phyloP scores from a whole-genome alignment of 2,888 invertebrate species.

The Drosophila longiperda region DNA sequence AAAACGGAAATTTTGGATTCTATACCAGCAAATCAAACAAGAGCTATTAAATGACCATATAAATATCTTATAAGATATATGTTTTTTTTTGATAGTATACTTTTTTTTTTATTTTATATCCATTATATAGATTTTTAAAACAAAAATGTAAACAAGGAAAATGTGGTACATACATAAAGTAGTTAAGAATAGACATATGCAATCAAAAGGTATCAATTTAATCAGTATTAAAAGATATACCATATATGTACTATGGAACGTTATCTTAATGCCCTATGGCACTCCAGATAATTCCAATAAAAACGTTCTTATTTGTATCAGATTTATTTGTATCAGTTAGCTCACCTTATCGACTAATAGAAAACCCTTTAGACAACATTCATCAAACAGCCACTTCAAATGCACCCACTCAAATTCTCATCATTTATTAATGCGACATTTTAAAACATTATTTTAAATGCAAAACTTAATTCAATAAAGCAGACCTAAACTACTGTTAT shows the following conservation, averaged over 20 bases:
- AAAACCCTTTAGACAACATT: conserved; percentile 6
- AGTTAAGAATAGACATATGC: not conserved
- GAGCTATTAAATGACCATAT: no score
- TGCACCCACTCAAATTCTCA: conserved; percentile 2
- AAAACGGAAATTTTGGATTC: no score
- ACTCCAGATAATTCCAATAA: not conserved
- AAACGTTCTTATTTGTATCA: conserved; percentile 28
- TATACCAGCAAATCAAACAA: no score
- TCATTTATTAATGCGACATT: conserved; percentile 4
- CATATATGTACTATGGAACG: not conserved
- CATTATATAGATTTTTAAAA: not conserved
- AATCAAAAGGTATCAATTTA: conserved; percentile 18
- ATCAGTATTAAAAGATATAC: conserved; percentile 1
- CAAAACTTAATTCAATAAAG: conserved; percentile 6
- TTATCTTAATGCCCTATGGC: not conserved
- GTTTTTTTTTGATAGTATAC: no score
- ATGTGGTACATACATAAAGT: not conserved
- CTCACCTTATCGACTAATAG: conserved; percentile 30
- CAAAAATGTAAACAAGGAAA: not conserved
- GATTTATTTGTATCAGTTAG: conserved; percentile 43
- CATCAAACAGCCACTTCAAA: conserved; percentile 1
- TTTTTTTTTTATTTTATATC: no score
- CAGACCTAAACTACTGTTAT: conserved; percentile 15
- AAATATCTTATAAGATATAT: no score
- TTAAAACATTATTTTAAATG: conserved; percentile 5